Evolutionary conservation across 2,113 vertebrate genomes (phyloP).

Genomic region (Etia nguti): DNA sequence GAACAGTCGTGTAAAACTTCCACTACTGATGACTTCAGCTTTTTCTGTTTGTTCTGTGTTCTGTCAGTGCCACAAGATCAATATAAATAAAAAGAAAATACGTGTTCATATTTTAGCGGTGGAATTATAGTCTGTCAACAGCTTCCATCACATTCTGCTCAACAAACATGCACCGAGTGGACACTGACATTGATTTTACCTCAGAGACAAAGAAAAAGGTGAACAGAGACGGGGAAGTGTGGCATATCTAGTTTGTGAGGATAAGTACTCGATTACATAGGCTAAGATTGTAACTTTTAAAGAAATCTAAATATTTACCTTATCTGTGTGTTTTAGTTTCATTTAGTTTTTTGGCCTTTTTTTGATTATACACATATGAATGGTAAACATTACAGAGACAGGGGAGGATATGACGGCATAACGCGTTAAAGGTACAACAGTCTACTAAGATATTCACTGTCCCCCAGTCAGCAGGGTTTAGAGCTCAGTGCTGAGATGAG

Average conservation of each 20-base stretch:
- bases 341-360: not conserved
- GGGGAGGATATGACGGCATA: not conserved
- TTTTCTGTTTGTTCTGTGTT: not conserved
- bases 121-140: constrained; percentile 27
- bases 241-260: not conserved
- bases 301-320: not conserved
- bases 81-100: not conserved
- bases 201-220: not conserved
- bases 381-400: not conserved
- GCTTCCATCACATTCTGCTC: not conserved
- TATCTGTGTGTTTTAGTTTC: not conserved
- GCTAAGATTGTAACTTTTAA: not conserved
- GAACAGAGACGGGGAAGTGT: not conserved
- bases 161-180: not conserved
- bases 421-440: not conserved
- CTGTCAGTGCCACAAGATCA: not conserved
- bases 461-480: not conserved
- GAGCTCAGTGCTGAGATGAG: not conserved
- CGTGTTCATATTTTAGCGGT: constrained; percentile 7
- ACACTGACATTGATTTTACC: constrained; percentile 11
- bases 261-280: not conserved
- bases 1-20: not conserved
- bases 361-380: not conserved
- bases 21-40: constrained; percentile 1
- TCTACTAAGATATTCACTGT: not conserved